Evolutionary conservation across 2,113 vertebrate genomes (phyloP).

Genomic region (Hoplias malabaricus): DNA sequence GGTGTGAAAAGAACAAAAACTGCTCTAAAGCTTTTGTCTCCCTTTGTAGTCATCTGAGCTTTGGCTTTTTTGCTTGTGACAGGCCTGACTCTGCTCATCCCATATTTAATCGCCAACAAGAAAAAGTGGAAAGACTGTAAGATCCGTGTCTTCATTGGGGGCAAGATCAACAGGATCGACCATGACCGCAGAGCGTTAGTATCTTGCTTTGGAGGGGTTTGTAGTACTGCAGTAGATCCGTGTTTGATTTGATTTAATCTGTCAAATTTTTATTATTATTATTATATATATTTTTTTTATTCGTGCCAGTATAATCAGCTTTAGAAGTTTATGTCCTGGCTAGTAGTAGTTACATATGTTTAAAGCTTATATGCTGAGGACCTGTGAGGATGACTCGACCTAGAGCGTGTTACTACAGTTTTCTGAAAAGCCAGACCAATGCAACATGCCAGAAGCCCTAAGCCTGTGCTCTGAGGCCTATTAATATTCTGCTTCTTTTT

Average conservation of each 20-base stretch:
- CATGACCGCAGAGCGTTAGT: constrained; percentile 96
- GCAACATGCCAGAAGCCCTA: neutral
- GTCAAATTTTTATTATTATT: too few species aligned
- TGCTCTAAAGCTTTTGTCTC: neutral
- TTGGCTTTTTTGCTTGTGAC: neutral
- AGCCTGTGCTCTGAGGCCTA: neutral
- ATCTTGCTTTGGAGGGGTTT: neutral
- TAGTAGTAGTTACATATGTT: too few species aligned
- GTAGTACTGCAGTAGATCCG: too few species aligned
- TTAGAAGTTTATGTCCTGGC: too few species aligned
- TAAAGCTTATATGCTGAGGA: neutral
- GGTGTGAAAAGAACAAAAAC: too few species aligned
- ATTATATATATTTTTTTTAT: too few species aligned
- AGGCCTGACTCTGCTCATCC: constrained; percentile 84
- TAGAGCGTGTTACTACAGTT: neutral
- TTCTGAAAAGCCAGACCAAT: neutral
- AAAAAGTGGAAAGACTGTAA: constrained; percentile 78
- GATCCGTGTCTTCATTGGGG: constrained; percentile 76
- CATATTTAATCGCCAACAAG: constrained; percentile 82
- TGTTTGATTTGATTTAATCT: too few species aligned
- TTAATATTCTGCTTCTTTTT: constrained; percentile 23
- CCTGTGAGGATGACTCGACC: neutral
- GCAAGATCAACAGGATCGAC: constrained; percentile 95
- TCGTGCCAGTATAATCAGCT: too few species aligned
- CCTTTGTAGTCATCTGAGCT: neutral